Base-by-base conservation (phyloP, 1,140 invertebrate species). In the Trissolcus basalis region DNA sequence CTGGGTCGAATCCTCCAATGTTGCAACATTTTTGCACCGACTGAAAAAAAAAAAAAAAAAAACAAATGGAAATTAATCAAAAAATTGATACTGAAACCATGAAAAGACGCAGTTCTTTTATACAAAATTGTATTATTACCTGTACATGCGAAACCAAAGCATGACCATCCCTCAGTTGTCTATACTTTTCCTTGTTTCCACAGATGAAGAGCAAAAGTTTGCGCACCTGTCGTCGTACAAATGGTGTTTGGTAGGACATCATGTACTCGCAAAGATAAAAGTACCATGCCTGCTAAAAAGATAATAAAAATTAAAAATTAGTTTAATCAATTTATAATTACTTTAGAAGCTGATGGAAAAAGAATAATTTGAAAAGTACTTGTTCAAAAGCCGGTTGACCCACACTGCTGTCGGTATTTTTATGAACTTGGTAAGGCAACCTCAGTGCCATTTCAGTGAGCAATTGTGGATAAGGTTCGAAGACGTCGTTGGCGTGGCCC, bases 151-250 rank as follows among this genome's bases (percentile, higher is more conserved):
- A 94, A 71, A 94, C 93, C 0, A 96, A 87, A 5, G 96, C 95
- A 87, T 99, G 96, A 8, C 98, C 91, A 90, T 99, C 97, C 36
- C 97, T 91, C 41, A 98, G 87, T 83, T 97, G 95, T 13, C 97
- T 91, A 87, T 99, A 99, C 63, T 96, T 96, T 74, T 99, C 97
- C 82, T 98, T 98, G 36, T 95, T 97, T 13, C 96, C 97, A 86
- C 97, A 98, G 61, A 98, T 94, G 77, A 96, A 95, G 51, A 98
- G 89, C 0, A 99, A 85, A 2, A 99, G 89, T 89, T 98, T 97
- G 7, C 96, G 91, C 0, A 95, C 94, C 91, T 96, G 95, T 59
- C 94, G 87, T 54, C 93, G 87, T 0, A 94, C 90, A 45, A 95
- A 91, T 5, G 94, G 92, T 72, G 94, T 95, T 87, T 96, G 92